Evolutionary conservation across 2,797 vertebrate genomes (phyloP), one percentile per base, ranked within the genome.

Genomic region (Mus spretus): DNA sequence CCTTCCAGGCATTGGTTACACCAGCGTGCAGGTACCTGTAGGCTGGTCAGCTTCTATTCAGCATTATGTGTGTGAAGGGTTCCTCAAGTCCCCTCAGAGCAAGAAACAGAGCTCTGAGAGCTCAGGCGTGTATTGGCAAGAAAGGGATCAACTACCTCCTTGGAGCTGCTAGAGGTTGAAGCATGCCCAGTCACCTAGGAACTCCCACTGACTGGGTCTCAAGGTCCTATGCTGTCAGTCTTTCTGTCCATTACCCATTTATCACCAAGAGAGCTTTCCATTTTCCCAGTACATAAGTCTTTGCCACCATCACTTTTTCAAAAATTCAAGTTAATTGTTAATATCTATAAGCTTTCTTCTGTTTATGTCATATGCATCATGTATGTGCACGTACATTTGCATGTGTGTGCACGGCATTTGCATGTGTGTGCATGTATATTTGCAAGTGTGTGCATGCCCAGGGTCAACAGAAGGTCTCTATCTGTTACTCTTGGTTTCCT

Each of bases 151-250:
- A 22, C 26, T 19, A 37, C 59, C 88, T 78, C 40, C 31, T 65
- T 12, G 40, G 53, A 31, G 55, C 2, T 31, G 34, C 85, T 15
- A 24, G 55, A 44, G 55, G 15, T 50, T 22, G 6, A 57, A 88
- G n/a, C 31, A 3, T 47, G 40, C 3, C 4, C 3, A 1, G 0
- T 0, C 61, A 37, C 57, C 34, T 72, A 20, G 6, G n/a, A 50
- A n/a, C 3, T 1, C 59, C 19, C 28, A 0, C 2, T 0, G 47
- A 1, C 0, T 22, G 11, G 11, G 12, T 34, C 50, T 34, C n/a
- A 24, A 11, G 82, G 19, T 15, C 67, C 85, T 70, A 6, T 37
- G 57, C 3, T 14, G 26, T 40, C 65, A 34, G 34, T 55, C 70
- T 20, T 3, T 24, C n/a, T 9, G 22, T 34, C 44, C 57, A 4